These are phyloP conservation scores for Nymphalis urticae DNA, from an alignment of 2,888 invertebrate species.

Conservation along the genomic window DNA sequence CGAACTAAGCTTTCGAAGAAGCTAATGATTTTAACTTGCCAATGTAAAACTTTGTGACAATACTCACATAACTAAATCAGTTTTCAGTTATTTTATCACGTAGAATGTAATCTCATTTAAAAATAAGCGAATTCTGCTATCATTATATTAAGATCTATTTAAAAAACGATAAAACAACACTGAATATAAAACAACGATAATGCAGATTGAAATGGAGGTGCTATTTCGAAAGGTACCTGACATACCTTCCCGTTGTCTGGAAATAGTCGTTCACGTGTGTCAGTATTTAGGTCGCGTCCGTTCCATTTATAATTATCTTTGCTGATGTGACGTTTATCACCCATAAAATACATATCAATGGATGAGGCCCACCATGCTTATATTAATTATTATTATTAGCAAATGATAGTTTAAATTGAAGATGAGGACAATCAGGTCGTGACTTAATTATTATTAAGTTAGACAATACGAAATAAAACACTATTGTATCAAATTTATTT, in stretches of 20 bases:
- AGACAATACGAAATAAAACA: neutral
- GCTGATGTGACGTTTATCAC: conserved; percentile 63
- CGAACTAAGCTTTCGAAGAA: neutral
- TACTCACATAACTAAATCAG: neutral
- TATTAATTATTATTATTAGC: conserved; percentile 22
- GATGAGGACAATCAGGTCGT: neutral
- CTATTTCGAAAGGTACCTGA: conserved; percentile 70
- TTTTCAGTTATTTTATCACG: neutral
- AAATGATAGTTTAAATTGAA: conserved; percentile 25
- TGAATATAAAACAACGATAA: conserved; percentile 40
- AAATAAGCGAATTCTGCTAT: neutral
- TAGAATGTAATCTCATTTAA: neutral
- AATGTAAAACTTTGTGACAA: neutral
- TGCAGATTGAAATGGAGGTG: conserved; percentile 42
- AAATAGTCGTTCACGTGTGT: conserved; percentile 69
- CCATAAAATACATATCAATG: conserved; percentile 39
- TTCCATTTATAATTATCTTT: conserved; percentile 70
- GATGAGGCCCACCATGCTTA: conserved; percentile 29
- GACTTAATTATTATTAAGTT: neutral
- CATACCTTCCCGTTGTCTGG: conserved; percentile 63
- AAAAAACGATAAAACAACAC: conserved; percentile 15
- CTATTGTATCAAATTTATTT: neutral
- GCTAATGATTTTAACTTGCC: neutral
- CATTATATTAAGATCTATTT: neutral
- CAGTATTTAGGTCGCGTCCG: conserved; percentile 72